A percentile compares a stretch with the other conserved stretches of the same genome.
These are phyloP conservation scores for Dromas ardeola DNA, from an alignment of 2,113 vertebrate genomes.

Conservation along the genomic window DNA sequence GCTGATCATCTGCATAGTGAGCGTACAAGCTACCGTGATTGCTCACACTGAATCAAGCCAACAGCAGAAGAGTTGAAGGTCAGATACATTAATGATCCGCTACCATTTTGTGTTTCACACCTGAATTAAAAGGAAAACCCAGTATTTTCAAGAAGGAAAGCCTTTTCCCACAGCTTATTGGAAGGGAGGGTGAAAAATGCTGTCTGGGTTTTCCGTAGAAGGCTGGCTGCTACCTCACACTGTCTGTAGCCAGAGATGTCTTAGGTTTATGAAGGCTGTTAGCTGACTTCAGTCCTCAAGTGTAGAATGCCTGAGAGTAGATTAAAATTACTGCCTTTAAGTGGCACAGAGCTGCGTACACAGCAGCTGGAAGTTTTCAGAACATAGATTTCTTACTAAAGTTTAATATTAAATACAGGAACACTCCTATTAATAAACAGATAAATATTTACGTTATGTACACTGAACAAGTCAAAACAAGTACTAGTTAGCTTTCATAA, in stretches of 20 bases:
- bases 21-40: background rate
- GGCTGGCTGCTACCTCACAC: background rate
- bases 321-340: background rate
- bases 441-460: background rate
- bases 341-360: background rate
- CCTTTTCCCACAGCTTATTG: background rate
- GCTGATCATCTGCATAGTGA: rapidly evolving
- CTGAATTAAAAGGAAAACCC: background rate
- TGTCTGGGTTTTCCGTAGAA: background rate
- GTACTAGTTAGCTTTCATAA: background rate
- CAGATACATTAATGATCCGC: background rate
- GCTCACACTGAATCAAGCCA: background rate
- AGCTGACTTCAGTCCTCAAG: background rate
- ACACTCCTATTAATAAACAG: background rate
- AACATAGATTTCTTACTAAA: background rate
- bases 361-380: background rate
- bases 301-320: rapidly evolving
- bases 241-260: background rate
- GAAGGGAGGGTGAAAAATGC: background rate
- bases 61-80: background rate
- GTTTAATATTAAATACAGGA: background rate
- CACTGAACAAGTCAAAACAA: background rate
- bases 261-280: background rate
- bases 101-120: background rate
- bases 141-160: background rate